phyloP scores from a whole-genome alignment of 1,140 invertebrate genomes.

The Pygmarrhopalites habei region DNA sequence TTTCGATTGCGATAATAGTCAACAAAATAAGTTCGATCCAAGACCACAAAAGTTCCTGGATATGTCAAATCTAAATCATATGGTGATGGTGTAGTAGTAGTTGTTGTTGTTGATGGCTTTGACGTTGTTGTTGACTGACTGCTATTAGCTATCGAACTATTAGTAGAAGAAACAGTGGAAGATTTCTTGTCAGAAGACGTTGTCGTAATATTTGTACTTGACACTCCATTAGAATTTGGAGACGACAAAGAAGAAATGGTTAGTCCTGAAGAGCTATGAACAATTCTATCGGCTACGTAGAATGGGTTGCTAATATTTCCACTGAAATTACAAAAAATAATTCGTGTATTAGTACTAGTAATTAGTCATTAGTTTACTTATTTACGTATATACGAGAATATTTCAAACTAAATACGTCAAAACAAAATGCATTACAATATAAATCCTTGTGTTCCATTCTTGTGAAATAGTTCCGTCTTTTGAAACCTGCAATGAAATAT shows the following conservation, averaged over 20 bases:
- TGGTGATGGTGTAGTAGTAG: neutral
- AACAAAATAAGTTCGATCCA: constrained; percentile 78
- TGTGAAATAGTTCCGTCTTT: constrained; percentile 76
- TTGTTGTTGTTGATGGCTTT: constrained; percentile 4
- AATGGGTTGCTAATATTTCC: constrained; percentile 68
- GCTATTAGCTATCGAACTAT: constrained; percentile 6
- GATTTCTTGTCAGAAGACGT: neutral
- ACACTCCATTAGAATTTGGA: neutral
- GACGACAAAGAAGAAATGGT: neutral
- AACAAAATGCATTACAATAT: no score
- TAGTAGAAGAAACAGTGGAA: constrained; percentile 9
- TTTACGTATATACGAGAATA: no score
- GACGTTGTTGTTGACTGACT: constrained; percentile 7
- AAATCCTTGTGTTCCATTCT: constrained; percentile 78
- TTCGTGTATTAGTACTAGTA: no score
- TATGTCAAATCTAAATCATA: constrained; percentile 45
- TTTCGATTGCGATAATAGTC: constrained; percentile 76
- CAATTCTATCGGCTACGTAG: neutral
- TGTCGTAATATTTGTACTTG: neutral
- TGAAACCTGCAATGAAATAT: no score
- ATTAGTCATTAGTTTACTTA: no score
- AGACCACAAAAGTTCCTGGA: constrained; percentile 73
- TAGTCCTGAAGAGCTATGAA: neutral
- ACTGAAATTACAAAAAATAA: no score
- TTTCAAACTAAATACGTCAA: no score